Conservation (phyloP, 2,888 invertebrate genomes). For the Tupiocoris notatus region DNA sequence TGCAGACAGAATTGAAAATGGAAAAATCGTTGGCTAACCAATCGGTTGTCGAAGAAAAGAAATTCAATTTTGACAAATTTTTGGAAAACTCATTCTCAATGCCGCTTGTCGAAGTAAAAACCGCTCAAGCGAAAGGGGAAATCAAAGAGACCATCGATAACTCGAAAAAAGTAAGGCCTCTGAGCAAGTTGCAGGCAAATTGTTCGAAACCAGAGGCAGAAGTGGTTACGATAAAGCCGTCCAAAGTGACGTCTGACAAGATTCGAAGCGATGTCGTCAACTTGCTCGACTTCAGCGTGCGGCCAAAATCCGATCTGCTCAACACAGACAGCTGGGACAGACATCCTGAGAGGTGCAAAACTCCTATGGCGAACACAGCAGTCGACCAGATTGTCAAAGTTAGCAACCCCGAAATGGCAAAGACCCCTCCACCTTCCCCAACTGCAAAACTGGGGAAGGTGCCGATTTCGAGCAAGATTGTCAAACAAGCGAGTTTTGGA, state of each 20-base stretch:
- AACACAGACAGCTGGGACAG: neutral
- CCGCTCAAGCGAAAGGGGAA: no score
- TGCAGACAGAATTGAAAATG: no score
- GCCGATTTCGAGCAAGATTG: slow-evolving; percentile 12
- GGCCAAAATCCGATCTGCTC: neutral
- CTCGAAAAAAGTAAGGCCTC: neutral
- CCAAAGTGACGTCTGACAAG: slow-evolving; percentile 6
- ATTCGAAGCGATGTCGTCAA: neutral
- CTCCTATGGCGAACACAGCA: neutral
- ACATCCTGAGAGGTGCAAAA: neutral
- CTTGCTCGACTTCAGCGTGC: slow-evolving; percentile 8
- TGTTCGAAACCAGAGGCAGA: neutral
- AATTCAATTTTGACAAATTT: slow-evolving; percentile 6
- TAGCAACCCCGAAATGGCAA: neutral
- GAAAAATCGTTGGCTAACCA: no score
- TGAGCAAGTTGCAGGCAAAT: neutral
- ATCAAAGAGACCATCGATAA: neutral
- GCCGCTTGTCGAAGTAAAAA: neutral
- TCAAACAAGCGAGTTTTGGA: slow-evolving; percentile 13
- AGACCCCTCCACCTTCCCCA: neutral
- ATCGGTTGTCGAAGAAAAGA: neutral
- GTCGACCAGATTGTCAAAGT: neutral
- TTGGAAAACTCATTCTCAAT: slow-evolving; percentile 24
- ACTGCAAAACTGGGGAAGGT: neutral
- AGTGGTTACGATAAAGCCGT: neutral